These are phyloP conservation scores for Rhizoglyphus robini DNA, from an alignment of 1,140 invertebrate species.

Conservation along the genomic window DNA sequence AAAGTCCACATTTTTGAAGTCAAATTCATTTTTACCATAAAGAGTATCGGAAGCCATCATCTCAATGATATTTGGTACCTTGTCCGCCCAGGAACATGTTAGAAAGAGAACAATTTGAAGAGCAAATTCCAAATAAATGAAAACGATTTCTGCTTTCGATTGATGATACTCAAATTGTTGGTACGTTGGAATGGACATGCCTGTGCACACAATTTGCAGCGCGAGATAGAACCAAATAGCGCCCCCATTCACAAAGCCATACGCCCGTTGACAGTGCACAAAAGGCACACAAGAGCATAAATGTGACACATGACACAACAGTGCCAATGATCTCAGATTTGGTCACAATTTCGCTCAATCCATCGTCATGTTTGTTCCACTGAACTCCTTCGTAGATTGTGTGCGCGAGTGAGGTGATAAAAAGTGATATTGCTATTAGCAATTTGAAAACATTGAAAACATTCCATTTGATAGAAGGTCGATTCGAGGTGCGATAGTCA, in stretches of 20 bases:
- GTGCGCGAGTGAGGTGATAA: not conserved
- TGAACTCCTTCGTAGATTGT: not conserved
- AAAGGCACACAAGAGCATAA: not conserved
- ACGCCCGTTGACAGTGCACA: not conserved
- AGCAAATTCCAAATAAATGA: not conserved
- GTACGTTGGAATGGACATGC: constrained; percentile 1
- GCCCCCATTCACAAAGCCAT: not conserved
- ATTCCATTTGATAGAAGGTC: constrained; percentile 16
- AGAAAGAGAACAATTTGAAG: constrained; percentile 6
- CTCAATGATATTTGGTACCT: constrained; percentile 49
- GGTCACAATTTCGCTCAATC: not conserved
- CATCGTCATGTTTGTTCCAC: too few species aligned
- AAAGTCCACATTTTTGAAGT: constrained; percentile 35
- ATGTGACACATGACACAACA: not conserved
- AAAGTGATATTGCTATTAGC: not conserved
- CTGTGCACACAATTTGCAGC: not conserved
- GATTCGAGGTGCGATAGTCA: constrained; percentile 59
- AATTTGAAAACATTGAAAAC: constrained; percentile 12
- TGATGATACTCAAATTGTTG: too few species aligned
- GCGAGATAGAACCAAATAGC: constrained; percentile 18
- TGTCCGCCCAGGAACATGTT: constrained; percentile 1
- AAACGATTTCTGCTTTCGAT: not conserved
- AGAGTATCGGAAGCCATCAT: constrained; percentile 63
- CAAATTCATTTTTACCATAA: not conserved
- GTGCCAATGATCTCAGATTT: not conserved